These are phyloP conservation scores for Calliopsis andreniformis DNA, from an alignment of 1,140 invertebrate species.

Conservation along the genomic window DNA sequence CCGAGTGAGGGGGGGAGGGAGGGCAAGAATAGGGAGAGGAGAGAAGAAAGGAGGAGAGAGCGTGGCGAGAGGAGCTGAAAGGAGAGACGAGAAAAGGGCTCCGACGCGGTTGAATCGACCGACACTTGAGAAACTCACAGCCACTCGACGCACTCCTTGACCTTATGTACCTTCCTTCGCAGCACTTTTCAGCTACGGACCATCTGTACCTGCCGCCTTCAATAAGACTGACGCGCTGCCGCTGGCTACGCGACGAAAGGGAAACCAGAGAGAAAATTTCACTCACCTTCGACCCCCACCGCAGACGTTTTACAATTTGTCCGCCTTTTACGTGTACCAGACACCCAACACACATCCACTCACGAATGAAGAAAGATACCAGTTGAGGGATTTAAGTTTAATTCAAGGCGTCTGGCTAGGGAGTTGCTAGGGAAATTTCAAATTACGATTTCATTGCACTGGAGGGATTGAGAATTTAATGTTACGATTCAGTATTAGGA, in stretches of 20 bases:
- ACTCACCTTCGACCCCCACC: not conserved
- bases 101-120: slow-evolving; percentile 62
- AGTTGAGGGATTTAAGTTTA: no score
- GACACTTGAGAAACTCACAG: slow-evolving; percentile 54
- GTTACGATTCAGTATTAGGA: no score
- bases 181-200: slow-evolving; percentile 51
- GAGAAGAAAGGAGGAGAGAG: not conserved
- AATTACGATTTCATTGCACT: no score
- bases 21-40: not conserved
- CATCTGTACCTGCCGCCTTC: slow-evolving; percentile 37
- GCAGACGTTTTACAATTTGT: not conserved
- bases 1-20: not conserved
- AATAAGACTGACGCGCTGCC: slow-evolving; percentile 32
- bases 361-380: no score
- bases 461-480: no score
- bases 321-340: not conserved
- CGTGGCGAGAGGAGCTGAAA: not conserved
- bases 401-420: no score
- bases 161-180: slow-evolving; percentile 58
- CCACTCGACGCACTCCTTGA: slow-evolving; percentile 65
- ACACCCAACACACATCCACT: not conserved
- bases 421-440: no score
- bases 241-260: not conserved
- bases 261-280: slow-evolving; percentile 3
- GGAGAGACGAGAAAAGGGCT: slow-evolving; percentile 17